A percentile compares a stretch with the other conserved stretches of the same genome.
These are phyloP conservation scores for Spermophilus dauricus DNA, from an alignment of 2,113 vertebrate genomes.

Conservation along the genomic window DNA sequence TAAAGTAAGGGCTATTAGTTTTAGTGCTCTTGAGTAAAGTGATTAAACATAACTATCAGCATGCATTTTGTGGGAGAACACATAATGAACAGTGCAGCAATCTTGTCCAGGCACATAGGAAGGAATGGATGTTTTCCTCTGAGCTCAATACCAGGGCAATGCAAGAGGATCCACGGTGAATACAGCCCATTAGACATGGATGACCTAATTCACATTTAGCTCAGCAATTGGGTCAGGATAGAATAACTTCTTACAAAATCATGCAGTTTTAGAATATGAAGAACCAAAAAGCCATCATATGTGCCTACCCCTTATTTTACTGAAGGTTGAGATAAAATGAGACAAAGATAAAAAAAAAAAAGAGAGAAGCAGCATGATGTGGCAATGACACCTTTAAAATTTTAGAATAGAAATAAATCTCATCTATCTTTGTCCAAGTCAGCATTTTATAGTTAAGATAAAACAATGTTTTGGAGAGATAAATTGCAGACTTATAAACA, in stretches of 20 bases:
- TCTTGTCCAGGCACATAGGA: conserved; percentile 22
- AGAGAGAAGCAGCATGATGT: background rate
- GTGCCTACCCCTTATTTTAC: background rate
- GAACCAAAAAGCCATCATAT: background rate
- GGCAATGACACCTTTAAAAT: background rate
- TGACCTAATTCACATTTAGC: conserved; percentile 58
- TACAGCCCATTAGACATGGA: conserved; percentile 59
- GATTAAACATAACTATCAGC: conserved; percentile 66
- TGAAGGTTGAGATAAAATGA: background rate
- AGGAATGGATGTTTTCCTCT: conserved; percentile 57
- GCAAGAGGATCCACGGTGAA: conserved; percentile 11
- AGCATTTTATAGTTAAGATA: background rate
- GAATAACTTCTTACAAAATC: conserved; percentile 29
- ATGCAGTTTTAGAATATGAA: conserved; percentile 6
- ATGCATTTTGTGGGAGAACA: conserved; percentile 46
- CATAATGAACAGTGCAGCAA: conserved; percentile 16
- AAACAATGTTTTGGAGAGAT: background rate
- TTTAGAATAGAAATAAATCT: background rate
- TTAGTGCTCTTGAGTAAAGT: conserved; percentile 64
- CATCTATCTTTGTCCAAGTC: background rate
- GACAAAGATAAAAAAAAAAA: conserved; percentile 29
- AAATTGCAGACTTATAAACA: background rate
- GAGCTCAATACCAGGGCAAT: conserved; percentile 35
- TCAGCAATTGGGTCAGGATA: conserved; percentile 66
- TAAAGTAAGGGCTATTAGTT: conserved; percentile 71